Conservation (phyloP, 2,113 vertebrate species). For the Osmerus eperlanus region DNA sequence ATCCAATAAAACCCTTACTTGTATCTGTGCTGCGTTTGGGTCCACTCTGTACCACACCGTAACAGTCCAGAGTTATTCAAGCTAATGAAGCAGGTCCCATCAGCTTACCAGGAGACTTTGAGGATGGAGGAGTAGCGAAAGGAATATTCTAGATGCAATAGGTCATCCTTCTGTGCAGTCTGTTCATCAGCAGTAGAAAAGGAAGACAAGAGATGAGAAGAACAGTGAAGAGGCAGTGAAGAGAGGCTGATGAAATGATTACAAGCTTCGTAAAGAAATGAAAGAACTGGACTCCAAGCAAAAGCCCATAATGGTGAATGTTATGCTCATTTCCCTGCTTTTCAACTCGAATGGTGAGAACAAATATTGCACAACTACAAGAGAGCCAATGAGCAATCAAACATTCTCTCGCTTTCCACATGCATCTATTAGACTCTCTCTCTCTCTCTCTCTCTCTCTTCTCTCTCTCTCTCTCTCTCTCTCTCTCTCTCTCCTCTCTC, state of each 20-base stretch:
- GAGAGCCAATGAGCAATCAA: background rate
- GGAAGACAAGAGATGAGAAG: slow-evolving; percentile 30
- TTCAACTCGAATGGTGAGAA: slow-evolving; percentile 23
- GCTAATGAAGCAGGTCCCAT: slow-evolving; percentile 20
- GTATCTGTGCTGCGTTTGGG: too few relatives aligned
- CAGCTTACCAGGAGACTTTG: background rate
- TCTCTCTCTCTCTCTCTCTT: background rate
- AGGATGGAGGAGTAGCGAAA: slow-evolving; percentile 6
- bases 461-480: background rate
- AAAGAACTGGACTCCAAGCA: slow-evolving; percentile 25
- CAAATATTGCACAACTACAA: slow-evolving; percentile 12
- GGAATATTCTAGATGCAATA: background rate
- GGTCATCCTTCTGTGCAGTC: slow-evolving; percentile 38
- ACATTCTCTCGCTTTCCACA: background rate
- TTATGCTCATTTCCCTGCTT: slow-evolving; percentile 40
- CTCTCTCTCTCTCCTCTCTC: background rate
- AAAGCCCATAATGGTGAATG: slow-evolving; percentile 18
- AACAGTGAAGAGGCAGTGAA: slow-evolving; percentile 60
- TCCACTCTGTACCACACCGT: too few relatives aligned
- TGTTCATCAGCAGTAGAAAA: slow-evolving; percentile 24
- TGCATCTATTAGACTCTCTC: too few relatives aligned
- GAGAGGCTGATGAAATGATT: slow-evolving; percentile 69
- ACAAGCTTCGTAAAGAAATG: slow-evolving; percentile 37
- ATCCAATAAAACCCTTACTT: too few relatives aligned
- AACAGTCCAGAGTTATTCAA: slow-evolving; percentile 32